phyloP scores from a whole-genome alignment of 2,113 vertebrate genomes.

The Danionella cerebrum region DNA sequence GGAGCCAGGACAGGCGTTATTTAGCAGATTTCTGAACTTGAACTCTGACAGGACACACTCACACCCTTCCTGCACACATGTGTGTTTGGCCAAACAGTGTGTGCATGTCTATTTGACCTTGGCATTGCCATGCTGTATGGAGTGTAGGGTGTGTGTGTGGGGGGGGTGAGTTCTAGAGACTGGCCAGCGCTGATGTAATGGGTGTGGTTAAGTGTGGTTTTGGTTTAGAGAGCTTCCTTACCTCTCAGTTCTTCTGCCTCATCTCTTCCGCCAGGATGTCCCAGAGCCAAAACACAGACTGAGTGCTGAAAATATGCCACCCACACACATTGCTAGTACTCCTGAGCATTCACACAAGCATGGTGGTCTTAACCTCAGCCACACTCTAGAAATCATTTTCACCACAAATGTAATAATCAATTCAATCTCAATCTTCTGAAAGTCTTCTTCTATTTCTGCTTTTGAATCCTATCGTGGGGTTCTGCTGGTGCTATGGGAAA shows the following conservation, averaged over 20 bases:
- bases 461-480: too few species aligned
- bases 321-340: not conserved
- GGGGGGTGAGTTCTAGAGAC: slow-evolving; percentile 25
- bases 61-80: slow-evolving; percentile 33
- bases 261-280: slow-evolving; percentile 31
- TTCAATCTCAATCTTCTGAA: too few species aligned
- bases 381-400: too few species aligned
- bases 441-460: too few species aligned
- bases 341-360: not conserved
- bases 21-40: slow-evolving; percentile 24
- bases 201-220: slow-evolving; percentile 27
- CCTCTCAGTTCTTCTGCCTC: slow-evolving; percentile 3
- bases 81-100: slow-evolving; percentile 15
- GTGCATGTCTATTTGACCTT: slow-evolving; percentile 10
- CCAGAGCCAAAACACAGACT: slow-evolving; percentile 21
- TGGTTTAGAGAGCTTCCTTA: slow-evolving; percentile 27
- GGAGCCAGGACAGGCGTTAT: slow-evolving; percentile 14
- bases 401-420: too few species aligned
- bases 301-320: not conserved
- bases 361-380: not conserved
- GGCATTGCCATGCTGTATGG: slow-evolving; percentile 6
- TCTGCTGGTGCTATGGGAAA: too few species aligned
- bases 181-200: slow-evolving; percentile 30
- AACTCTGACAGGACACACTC: slow-evolving; percentile 9
- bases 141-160: slow-evolving; percentile 18